A percentile compares a stretch with the other conserved stretches of the same genome.
Conservation (phyloP, 2,113 vertebrate species). For the Grantiella picta region DNA sequence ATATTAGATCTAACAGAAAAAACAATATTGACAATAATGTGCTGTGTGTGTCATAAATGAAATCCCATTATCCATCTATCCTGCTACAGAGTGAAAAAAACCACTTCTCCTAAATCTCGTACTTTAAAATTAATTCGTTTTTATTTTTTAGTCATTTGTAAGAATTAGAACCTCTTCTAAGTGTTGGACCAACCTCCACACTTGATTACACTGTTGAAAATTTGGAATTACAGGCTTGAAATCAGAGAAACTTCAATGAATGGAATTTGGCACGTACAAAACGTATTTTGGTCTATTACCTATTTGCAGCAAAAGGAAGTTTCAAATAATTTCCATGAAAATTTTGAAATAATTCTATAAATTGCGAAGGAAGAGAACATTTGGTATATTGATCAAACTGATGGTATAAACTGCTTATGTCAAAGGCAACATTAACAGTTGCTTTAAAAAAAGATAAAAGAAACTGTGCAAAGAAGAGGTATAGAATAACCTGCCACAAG, state of each 20-base stretch:
- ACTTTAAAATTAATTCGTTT: neutral
- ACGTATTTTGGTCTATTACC: neutral
- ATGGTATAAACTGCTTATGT: neutral
- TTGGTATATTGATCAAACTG: neutral
- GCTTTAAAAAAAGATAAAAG: neutral
- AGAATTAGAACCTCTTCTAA: neutral
- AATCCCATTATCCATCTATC: neutral
- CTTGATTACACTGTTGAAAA: neutral
- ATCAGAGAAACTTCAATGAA: neutral
- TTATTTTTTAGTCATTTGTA: neutral
- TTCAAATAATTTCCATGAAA: neutral
- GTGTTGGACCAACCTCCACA: neutral
- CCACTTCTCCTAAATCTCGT: neutral
- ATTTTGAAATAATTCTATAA: neutral
- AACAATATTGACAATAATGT: neutral
- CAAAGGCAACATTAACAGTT: neutral
- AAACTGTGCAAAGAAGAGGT: neutral
- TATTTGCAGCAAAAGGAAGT: neutral
- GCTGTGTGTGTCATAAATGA: neutral
- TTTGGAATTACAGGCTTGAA: neutral
- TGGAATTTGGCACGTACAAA: neutral
- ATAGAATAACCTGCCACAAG: neutral
- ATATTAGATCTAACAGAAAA: neutral
- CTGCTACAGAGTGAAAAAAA: neutral
- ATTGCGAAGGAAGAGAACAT: neutral